These are phyloP conservation scores for Pheosia gnoma DNA, from an alignment of 2,888 invertebrate species.

Conservation along the genomic window DNA sequence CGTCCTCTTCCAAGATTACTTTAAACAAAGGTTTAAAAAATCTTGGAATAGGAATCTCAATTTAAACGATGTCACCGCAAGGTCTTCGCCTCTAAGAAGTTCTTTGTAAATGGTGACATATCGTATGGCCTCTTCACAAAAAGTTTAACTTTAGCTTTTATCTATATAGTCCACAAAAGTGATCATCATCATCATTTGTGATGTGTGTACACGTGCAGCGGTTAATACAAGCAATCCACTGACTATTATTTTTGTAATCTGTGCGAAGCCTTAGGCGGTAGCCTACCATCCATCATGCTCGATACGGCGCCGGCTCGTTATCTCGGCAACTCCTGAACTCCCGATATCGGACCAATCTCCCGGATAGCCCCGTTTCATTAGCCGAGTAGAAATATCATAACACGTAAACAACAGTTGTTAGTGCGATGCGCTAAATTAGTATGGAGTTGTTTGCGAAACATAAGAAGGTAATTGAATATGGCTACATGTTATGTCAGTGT, in stretches of 20 bases:
- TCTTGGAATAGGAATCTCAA: too few species aligned
- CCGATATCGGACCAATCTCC: conserved; percentile 39
- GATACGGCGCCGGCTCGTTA: conserved; percentile 11
- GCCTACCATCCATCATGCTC: conserved; percentile 34
- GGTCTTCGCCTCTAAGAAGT: too few species aligned
- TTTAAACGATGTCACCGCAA: too few species aligned
- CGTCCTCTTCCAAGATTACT: too few species aligned
- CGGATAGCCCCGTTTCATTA: conserved; percentile 46
- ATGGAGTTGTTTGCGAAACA: conserved; percentile 46
- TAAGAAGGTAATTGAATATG: conserved; percentile 33
- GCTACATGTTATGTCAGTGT: not conserved
- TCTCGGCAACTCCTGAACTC: conserved; percentile 27
- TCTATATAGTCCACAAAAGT: too few species aligned
- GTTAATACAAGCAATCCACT: not conserved
- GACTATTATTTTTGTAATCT: not conserved
- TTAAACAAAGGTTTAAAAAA: too few species aligned
- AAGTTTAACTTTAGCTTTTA: too few species aligned
- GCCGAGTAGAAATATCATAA: conserved; percentile 47
- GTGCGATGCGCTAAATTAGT: conserved; percentile 40
- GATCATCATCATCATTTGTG: too few species aligned
- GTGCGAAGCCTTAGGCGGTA: conserved; percentile 9
- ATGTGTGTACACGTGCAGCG: too few species aligned
- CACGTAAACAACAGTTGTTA: conserved; percentile 41
- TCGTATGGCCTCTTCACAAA: too few species aligned
- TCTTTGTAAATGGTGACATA: too few species aligned